Percentiles rank a stretch among this genome's conserved stretches.
phyloP scores from a whole-genome alignment of 1,140 invertebrate species.

The Papilio polytes region DNA sequence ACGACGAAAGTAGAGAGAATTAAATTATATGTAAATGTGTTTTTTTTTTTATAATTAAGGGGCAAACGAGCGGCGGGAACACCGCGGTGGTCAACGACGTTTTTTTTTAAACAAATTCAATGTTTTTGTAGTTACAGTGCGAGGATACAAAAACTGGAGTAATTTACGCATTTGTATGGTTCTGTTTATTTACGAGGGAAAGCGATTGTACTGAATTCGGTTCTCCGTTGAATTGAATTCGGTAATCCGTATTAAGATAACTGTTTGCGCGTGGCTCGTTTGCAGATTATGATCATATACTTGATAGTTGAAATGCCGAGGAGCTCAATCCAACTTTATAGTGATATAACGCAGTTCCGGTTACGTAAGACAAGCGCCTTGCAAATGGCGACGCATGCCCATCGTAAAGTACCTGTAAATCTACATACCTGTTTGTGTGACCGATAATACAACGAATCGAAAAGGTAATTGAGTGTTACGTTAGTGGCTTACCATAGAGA shows the following conservation, averaged over 20 bases:
- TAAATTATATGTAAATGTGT: too few relatives aligned
- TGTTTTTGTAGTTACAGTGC: background rate
- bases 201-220: constrained; percentile 9
- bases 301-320: constrained; percentile 12
- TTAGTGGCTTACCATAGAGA: background rate
- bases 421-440: constrained; percentile 11
- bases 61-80: too few relatives aligned
- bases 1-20: too few relatives aligned
- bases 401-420: constrained; percentile 5
- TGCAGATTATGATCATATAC: constrained; percentile 7
- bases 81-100: too few relatives aligned
- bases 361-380: background rate
- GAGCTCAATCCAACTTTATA: constrained; percentile 14
- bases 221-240: too few relatives aligned
- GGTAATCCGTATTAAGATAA: constrained; percentile 8
- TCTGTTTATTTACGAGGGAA: background rate
- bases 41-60: too few relatives aligned
- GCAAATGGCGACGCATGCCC: constrained; percentile 2
- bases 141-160: background rate
- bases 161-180: constrained; percentile 2
- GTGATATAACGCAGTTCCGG: constrained; percentile 1
- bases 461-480: constrained; percentile 5
- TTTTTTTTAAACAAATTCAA: background rate
- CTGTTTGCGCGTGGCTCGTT: constrained; percentile 17
- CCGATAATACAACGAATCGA: constrained; percentile 14